phyloP scores from a whole-genome alignment of 2,888 invertebrate species.

The Caenorhabditis parvicauda region DNA sequence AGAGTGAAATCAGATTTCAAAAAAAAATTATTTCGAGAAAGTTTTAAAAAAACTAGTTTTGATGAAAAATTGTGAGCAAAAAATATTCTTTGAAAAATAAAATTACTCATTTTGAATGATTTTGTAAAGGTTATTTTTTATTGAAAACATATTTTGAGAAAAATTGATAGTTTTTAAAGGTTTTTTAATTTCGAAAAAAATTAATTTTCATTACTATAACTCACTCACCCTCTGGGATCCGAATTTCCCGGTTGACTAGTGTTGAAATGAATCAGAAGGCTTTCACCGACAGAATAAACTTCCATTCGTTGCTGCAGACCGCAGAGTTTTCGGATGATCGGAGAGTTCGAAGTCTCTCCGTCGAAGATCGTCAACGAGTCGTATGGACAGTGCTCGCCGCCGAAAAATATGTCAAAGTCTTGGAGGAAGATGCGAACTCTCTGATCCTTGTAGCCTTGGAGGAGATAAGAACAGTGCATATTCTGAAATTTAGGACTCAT shows the following conservation, averaged over 20 bases:
- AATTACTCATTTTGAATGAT: too few relatives aligned
- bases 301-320: conserved; percentile 61
- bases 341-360: conserved; percentile 82
- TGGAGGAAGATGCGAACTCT: conserved; percentile 90
- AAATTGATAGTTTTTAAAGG: too few relatives aligned
- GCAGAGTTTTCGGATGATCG: conserved; percentile 65
- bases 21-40: too few relatives aligned
- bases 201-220: neutral
- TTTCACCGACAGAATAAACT: conserved; percentile 53
- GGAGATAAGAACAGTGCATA: conserved; percentile 69
- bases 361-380: conserved; percentile 96
- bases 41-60: too few relatives aligned
- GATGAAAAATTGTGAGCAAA: too few relatives aligned
- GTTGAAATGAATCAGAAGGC: conserved; percentile 60
- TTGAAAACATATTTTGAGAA: too few relatives aligned
- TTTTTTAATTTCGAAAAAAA: too few relatives aligned
- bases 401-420: conserved; percentile 97
- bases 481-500: conserved; percentile 42
- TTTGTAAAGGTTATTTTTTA: too few relatives aligned
- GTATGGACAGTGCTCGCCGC: conserved; percentile 94
- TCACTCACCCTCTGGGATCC: conserved; percentile 83
- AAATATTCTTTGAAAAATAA: too few relatives aligned
- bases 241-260: conserved; percentile 69
- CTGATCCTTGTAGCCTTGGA: conserved; percentile 84
- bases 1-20: too few relatives aligned